phyloP scores from a whole-genome alignment of 1,140 invertebrate species.

The Drosophila triauraria region DNA sequence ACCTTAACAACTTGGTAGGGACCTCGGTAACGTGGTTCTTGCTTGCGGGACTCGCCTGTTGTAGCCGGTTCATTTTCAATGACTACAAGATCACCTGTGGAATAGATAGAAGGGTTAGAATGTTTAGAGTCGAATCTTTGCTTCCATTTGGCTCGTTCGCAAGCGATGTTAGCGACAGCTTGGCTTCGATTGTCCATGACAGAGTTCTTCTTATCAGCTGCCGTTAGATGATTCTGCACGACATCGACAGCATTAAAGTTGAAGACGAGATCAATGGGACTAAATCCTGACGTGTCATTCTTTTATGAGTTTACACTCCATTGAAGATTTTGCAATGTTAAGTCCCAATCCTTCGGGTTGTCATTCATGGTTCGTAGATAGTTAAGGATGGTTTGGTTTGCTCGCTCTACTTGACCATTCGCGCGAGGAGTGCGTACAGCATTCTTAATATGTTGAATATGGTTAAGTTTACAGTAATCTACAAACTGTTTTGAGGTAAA shows the following conservation, averaged over 20 bases:
- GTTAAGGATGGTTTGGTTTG: background rate
- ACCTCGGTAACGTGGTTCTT: background rate
- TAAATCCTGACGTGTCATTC: constrained; percentile 2
- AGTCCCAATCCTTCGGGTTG: constrained; percentile 1
- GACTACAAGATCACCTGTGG: constrained; percentile 4
- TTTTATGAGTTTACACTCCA: background rate
- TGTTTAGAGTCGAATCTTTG: background rate
- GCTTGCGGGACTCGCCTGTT: background rate
- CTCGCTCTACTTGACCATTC: no score
- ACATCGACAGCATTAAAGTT: constrained; percentile 5
- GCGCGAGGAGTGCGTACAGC: no score
- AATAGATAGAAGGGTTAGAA: constrained; percentile 5
- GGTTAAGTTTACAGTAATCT: background rate
- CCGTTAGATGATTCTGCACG: constrained; percentile 1
- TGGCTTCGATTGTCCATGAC: background rate
- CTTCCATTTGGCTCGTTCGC: constrained; percentile 2
- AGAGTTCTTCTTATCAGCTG: background rate
- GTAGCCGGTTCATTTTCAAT: background rate
- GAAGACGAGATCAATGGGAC: constrained; percentile 1
- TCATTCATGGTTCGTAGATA: background rate
- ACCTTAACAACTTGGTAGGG: background rate
- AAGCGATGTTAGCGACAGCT: background rate
- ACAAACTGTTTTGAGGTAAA: background rate
- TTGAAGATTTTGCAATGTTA: background rate
- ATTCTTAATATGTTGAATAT: background rate